These are phyloP conservation scores for Caenorhabditis afra DNA, from an alignment of 2,888 invertebrate genomes.

Conservation along the genomic window DNA sequence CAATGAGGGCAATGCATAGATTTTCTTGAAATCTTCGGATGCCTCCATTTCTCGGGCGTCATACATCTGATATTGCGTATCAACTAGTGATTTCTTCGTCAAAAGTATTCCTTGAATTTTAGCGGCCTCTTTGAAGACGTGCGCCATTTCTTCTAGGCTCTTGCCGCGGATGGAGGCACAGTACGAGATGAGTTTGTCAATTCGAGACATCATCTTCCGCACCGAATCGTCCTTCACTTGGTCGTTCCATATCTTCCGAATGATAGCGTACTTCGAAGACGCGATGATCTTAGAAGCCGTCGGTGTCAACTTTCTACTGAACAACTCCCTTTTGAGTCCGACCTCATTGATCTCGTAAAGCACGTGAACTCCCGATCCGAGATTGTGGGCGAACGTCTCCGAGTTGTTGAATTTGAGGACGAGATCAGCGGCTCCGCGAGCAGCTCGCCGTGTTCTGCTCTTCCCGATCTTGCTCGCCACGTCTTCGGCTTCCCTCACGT, in stretches of 20 bases:
- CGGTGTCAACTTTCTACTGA: too few species aligned
- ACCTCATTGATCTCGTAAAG: background rate
- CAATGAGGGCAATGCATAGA: background rate
- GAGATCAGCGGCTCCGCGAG: background rate
- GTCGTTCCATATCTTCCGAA: too few species aligned
- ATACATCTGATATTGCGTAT: too few species aligned
- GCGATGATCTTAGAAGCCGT: too few species aligned
- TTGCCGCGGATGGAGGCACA: too few species aligned
- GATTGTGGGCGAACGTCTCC: background rate
- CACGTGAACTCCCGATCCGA: background rate
- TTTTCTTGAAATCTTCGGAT: too few species aligned
- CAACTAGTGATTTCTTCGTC: background rate
- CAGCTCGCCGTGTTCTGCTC: background rate
- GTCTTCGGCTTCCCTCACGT: background rate
- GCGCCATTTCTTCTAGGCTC: background rate
- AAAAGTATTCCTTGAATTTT: slow-evolving; percentile 5
- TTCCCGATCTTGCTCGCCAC: background rate
- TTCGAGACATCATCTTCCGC: too few species aligned
- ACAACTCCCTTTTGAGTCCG: background rate
- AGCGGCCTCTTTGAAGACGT: background rate
- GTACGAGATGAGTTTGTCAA: too few species aligned
- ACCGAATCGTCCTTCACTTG: too few species aligned
- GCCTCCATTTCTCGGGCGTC: too few species aligned
- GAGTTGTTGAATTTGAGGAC: slow-evolving; percentile 1
- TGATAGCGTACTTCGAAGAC: too few species aligned